Percentiles rank a stretch among this genome's conserved stretches.
Conservation (phyloP, 2,113 vertebrate genomes). For the Lamprologus sp. region DNA sequence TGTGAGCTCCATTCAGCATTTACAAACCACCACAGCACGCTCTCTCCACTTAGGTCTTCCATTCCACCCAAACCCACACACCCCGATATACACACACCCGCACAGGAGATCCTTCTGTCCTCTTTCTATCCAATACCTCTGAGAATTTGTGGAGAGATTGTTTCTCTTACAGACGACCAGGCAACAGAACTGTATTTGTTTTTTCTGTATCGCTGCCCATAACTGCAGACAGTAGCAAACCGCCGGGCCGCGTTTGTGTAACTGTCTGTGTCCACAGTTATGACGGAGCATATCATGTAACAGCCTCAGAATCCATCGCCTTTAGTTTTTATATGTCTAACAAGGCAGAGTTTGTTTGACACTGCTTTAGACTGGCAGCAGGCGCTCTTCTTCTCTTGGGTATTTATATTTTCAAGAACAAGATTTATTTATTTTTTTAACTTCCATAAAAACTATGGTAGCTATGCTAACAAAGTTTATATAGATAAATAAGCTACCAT, state of each 20-base stretch:
- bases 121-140: not conserved
- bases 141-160: conserved; percentile 29
- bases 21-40: conserved; percentile 9
- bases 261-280: conserved; percentile 32
- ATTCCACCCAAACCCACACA: not conserved
- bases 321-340: conserved; percentile 2
- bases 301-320: not conserved
- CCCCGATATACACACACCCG: not conserved
- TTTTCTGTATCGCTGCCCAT: conserved; percentile 19
- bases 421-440: not conserved
- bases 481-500: not conserved
- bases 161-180: conserved; percentile 18
- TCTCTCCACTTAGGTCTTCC: conserved; percentile 19
- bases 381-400: not conserved
- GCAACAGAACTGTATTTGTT: conserved; percentile 36
- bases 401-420: not conserved
- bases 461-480: not conserved
- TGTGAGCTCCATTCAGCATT: conserved; percentile 6
- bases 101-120: not conserved
- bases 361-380: not conserved
- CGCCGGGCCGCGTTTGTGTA: conserved; percentile 2
- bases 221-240: conserved; percentile 44
- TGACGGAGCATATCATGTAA: conserved; percentile 14
- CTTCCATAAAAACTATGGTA: not conserved
- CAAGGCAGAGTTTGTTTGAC: conserved; percentile 14